phyloP scores from a whole-genome alignment of 2,888 invertebrate species.

The Bombyx huttoni region DNA sequence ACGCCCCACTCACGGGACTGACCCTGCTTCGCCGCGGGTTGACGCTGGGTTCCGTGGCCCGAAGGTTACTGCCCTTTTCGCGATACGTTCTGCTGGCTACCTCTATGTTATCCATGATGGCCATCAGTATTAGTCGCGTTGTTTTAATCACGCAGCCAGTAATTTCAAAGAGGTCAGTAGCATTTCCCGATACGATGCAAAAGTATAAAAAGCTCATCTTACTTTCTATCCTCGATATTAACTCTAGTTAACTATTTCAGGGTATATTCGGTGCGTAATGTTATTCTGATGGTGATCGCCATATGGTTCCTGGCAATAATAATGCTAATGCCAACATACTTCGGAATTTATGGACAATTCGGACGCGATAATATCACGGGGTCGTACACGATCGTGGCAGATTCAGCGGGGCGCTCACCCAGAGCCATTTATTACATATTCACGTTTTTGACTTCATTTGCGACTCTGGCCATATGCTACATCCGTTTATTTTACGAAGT shows the following conservation, averaged over 20 bases:
- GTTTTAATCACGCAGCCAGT: neutral
- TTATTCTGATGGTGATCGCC: neutral
- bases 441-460: neutral
- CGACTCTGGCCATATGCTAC: neutral
- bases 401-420: neutral
- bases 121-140: neutral
- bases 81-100: neutral
- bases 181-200: no score
- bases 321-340: neutral
- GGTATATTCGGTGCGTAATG: neutral
- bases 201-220: no score
- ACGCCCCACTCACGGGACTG: neutral
- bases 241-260: no score
- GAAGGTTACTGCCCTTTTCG: neutral
- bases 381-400: neutral
- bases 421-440: neutral
- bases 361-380: neutral
- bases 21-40: neutral
- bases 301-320: neutral
- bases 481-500: neutral
- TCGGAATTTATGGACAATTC: neutral
- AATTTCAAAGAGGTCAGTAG: neutral
- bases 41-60: neutral
- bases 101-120: neutral
- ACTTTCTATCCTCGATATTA: no score